A percentile compares a stretch with the other conserved stretches of the same genome.
phyloP scores from a whole-genome alignment of 37 sponge, comb jelly and placozoan genomes.

The Agelas oroides region DNA sequence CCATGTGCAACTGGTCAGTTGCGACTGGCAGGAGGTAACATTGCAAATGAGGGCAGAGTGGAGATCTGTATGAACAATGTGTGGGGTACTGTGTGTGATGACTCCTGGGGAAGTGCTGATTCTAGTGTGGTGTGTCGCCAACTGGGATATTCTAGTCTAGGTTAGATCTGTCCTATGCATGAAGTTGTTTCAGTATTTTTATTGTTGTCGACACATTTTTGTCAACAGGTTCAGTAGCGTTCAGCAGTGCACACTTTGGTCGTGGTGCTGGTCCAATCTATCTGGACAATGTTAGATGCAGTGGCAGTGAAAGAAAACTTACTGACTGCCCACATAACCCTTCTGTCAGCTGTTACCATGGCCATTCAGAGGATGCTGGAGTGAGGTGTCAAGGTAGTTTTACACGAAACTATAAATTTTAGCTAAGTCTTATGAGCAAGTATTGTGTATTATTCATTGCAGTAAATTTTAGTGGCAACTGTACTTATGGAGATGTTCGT shows the following conservation, averaged over 20 bases:
- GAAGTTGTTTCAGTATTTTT: no score
- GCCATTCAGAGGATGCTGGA: conserved; percentile 4
- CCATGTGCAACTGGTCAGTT: conserved; percentile 15
- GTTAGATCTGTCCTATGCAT: no score
- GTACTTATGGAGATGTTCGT: no score
- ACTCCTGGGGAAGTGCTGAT: conserved; percentile 5
- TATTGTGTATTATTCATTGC: no score
- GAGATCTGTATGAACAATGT: background rate
- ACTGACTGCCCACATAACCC: conserved; percentile 5
- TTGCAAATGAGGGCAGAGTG: conserved; percentile 1
- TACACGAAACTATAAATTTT: no score
- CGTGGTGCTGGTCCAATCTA: no score
- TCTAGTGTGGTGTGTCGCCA: background rate
- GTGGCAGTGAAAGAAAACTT: background rate
- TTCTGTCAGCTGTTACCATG: conserved; percentile 5
- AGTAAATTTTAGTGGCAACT: no score
- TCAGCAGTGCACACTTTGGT: no score
- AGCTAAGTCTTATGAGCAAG: no score
- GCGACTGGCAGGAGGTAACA: background rate
- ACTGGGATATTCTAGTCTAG: background rate
- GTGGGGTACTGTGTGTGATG: conserved; percentile 7
- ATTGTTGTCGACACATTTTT: background rate
- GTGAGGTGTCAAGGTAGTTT: conserved; percentile 20
- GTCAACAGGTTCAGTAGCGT: no score
- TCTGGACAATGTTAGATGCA: background rate